Evolutionary conservation across 2,797 vertebrate genomes (phyloP).

Genomic region (Onychomys torridus): DNA sequence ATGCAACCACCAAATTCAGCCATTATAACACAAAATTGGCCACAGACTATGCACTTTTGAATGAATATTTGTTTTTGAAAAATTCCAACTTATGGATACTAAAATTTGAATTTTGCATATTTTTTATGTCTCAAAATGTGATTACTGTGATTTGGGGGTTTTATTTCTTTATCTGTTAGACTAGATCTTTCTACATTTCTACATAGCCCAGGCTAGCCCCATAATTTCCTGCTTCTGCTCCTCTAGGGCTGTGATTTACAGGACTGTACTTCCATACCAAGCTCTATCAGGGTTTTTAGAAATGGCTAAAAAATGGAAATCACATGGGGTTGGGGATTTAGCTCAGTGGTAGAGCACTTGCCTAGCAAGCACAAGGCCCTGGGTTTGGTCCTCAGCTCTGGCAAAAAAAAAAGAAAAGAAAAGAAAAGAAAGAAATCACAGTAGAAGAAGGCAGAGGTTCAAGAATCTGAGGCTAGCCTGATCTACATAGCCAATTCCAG

Average conservation of each 20-base stretch:
- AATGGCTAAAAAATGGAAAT: not conserved
- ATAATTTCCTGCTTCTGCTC: not conserved
- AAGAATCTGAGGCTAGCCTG: not conserved
- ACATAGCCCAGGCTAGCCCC: not conserved
- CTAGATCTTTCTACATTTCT: not conserved
- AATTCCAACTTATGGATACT: not conserved
- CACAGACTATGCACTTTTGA: not conserved
- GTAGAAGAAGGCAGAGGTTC: not conserved
- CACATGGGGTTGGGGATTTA: too few species aligned
- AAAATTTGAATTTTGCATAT: constrained; percentile 53
- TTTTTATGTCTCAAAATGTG: not conserved
- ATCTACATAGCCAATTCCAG: not conserved
- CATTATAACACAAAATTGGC: not conserved
- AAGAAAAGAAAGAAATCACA: too few species aligned
- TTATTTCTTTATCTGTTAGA: not conserved
- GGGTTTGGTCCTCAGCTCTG: too few species aligned
- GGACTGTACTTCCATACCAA: not conserved
- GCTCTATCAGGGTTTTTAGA: not conserved
- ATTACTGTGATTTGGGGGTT: not conserved
- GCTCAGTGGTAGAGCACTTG: too few species aligned
- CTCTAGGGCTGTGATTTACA: not conserved
- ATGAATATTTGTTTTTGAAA: not conserved
- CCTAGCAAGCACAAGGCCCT: too few species aligned
- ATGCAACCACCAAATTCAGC: not conserved
- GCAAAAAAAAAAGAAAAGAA: too few species aligned